Percentiles rank a stretch among this genome's conserved stretches.
Evolutionary conservation across 2,888 invertebrate species (phyloP).

Genomic region (Ectropis crepuscularia): DNA sequence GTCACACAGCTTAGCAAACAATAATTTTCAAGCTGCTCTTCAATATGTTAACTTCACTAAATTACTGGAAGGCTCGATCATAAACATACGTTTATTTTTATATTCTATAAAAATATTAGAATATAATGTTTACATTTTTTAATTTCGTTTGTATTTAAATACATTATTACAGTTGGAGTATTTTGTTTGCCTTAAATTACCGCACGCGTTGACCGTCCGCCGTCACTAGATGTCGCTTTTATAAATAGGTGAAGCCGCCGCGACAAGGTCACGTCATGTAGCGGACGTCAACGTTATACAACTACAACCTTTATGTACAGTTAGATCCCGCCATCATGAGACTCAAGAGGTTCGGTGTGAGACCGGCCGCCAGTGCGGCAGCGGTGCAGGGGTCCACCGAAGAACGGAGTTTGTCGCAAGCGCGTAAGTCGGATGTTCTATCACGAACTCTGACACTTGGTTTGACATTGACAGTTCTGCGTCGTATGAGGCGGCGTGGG

Average conservation of each 20-base stretch:
- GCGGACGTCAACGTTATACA: slow-evolving; percentile 59
- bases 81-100: slow-evolving; percentile 72
- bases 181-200: slow-evolving; percentile 67
- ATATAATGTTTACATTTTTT: slow-evolving; percentile 63
- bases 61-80: slow-evolving; percentile 84
- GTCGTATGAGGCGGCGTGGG: slow-evolving; percentile 47
- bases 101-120: slow-evolving; percentile 85
- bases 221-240: slow-evolving; percentile 52
- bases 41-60: slow-evolving; percentile 73
- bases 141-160: slow-evolving; percentile 70
- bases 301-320: slow-evolving; percentile 72
- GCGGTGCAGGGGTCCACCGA: slow-evolving; percentile 78
- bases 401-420: slow-evolving; percentile 50
- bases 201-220: slow-evolving; percentile 54
- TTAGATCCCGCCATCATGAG: slow-evolving; percentile 41
- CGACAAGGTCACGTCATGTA: slow-evolving; percentile 58
- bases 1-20: slow-evolving; percentile 79
- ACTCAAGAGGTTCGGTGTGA: slow-evolving; percentile 64
- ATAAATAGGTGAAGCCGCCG: slow-evolving; percentile 47
- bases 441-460: slow-evolving; percentile 25
- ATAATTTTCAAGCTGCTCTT: slow-evolving; percentile 72
- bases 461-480: slow-evolving; percentile 38
- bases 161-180: slow-evolving; percentile 78
- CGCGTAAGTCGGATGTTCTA: slow-evolving; percentile 24
- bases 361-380: slow-evolving; percentile 79